Evolutionary conservation across 2,113 vertebrate genomes (phyloP).

Genomic region (Phaethornis superciliosus): DNA sequence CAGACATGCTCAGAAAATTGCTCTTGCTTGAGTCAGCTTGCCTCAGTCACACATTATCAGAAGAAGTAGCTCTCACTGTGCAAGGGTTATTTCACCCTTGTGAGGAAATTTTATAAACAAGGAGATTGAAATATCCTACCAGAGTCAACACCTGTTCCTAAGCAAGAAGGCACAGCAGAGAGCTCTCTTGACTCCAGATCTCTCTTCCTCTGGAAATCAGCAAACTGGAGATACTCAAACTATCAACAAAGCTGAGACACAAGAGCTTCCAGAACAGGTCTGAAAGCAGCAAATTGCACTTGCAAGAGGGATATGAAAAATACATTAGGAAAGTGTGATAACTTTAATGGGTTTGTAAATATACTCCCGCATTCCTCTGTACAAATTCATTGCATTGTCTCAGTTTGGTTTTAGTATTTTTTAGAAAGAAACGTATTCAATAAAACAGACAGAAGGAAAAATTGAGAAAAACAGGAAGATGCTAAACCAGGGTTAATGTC

Average conservation of each 20-base stretch:
- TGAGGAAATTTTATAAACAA: constrained; percentile 12
- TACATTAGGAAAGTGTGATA: not conserved
- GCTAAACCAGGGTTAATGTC: not conserved
- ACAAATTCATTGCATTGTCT: not conserved
- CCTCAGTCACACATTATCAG: not conserved
- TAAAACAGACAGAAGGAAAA: not conserved
- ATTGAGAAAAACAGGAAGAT: not conserved
- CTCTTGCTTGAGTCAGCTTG: not conserved
- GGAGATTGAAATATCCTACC: not conserved
- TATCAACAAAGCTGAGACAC: not conserved
- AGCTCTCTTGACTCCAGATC: not conserved
- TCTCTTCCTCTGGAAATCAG: not conserved
- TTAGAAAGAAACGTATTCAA: not conserved
- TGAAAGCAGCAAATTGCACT: not conserved
- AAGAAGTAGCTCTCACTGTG: not conserved
- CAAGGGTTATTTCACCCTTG: not conserved
- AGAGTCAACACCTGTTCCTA: constrained; percentile 3
- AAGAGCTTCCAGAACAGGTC: not conserved
- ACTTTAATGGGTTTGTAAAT: not conserved
- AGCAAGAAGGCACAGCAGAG: not conserved
- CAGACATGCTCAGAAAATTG: not conserved
- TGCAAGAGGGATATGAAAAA: not conserved
- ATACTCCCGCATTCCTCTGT: not conserved
- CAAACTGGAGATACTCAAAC: not conserved
- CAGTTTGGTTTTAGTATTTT: not conserved